Conservation (phyloP, 2,113 vertebrate genomes). For the Neogobius melanostomus region DNA sequence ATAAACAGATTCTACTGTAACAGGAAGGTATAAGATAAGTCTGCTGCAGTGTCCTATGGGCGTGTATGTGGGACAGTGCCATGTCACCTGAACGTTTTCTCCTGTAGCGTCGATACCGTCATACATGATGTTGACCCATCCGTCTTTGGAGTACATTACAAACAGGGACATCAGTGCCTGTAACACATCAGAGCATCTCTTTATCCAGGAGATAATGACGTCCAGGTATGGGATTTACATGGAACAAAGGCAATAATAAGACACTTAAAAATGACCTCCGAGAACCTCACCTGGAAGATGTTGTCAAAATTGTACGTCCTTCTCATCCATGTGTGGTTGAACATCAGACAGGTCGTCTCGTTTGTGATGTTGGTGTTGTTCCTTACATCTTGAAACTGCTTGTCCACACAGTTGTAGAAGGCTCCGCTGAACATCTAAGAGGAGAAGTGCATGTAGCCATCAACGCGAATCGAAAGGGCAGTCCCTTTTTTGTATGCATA, state of each 20-base stretch:
- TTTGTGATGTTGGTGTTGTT: slow-evolving; percentile 83
- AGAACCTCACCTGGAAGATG: slow-evolving; percentile 82
- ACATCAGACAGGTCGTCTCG: slow-evolving; percentile 70
- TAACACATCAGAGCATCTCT: background rate
- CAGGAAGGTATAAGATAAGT: no score
- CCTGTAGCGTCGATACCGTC: slow-evolving; percentile 86
- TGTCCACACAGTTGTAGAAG: slow-evolving; percentile 86
- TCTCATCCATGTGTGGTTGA: slow-evolving; percentile 81
- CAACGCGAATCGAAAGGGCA: no score
- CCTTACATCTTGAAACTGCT: slow-evolving; percentile 62
- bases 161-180: slow-evolving; percentile 89
- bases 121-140: slow-evolving; percentile 91
- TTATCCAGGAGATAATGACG: no score
- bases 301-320: slow-evolving; percentile 91
- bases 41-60: no score
- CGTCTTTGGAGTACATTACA: slow-evolving; percentile 87
- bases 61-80: background rate
- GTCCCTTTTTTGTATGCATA: no score
- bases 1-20: no score
- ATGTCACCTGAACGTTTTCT: slow-evolving; percentile 84
- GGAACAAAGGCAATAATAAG: no score
- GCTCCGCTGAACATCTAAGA: slow-evolving; percentile 90
- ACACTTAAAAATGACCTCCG: no score
- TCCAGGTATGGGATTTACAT: no score
- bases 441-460: background rate